A percentile compares a stretch with the other conserved stretches of the same genome.
Conservation (phyloP, 2,113 vertebrate genomes). For the Microcebus jonahi region DNA sequence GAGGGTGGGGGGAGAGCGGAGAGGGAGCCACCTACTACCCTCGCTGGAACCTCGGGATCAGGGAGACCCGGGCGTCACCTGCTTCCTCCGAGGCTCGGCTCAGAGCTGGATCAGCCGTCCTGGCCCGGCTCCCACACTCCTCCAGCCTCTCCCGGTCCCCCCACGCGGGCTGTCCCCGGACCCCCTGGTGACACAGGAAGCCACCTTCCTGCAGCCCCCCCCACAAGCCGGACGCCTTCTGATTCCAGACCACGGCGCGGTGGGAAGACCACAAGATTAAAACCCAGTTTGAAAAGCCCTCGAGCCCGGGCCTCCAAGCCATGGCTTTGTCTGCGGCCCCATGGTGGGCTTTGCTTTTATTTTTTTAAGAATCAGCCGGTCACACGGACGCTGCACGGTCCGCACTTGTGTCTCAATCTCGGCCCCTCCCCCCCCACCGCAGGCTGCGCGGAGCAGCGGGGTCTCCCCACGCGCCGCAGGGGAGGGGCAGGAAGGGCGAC, state of each 20-base stretch:
- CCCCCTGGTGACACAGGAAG: background rate
- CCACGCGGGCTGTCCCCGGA: background rate
- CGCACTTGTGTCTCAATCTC: fast-evolving
- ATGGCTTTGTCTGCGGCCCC: background rate
- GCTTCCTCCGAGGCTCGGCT: fast-evolving
- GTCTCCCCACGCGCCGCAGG: background rate
- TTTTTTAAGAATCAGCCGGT: background rate
- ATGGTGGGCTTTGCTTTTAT: background rate
- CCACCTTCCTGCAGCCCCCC: background rate
- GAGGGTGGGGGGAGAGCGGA: background rate
- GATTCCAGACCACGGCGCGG: background rate
- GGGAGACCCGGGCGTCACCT: background rate
- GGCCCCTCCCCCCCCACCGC: background rate
- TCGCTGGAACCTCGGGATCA: background rate
- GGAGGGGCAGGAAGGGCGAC: slow-evolving; percentile 40
- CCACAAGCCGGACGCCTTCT: background rate
- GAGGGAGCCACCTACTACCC: background rate
- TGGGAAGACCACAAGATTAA: background rate
- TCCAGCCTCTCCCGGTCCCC: background rate
- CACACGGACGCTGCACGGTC: background rate
- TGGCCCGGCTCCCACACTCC: background rate
- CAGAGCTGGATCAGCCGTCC: too few species aligned
- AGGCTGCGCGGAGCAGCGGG: background rate
- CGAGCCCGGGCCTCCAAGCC: fast-evolving
- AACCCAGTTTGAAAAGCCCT: background rate